Percentiles rank a stretch among this genome's conserved stretches.
These are phyloP conservation scores for Synanthedon formicaeformis DNA, from an alignment of 2,888 invertebrate genomes.

Conservation along the genomic window DNA sequence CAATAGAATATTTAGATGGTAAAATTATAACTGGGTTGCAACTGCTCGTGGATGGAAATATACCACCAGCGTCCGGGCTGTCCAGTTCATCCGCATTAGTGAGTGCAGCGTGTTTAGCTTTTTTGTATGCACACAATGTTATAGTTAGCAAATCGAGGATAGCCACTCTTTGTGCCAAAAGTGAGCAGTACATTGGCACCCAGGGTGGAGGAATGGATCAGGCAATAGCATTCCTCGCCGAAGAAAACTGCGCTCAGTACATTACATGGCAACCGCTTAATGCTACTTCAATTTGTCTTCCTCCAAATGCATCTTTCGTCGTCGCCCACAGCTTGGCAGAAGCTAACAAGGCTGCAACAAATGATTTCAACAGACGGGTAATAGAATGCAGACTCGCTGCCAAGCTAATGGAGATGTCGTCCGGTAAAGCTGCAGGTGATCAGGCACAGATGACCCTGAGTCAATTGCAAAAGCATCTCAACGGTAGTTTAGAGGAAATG, in stretches of 20 bases:
- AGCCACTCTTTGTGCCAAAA: slow-evolving; percentile 88
- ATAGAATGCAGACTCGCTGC: slow-evolving; percentile 95
- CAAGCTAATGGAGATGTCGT: slow-evolving; percentile 70
- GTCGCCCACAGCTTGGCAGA: slow-evolving; percentile 91
- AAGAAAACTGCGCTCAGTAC: slow-evolving; percentile 85
- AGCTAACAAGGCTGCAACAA: slow-evolving; percentile 94
- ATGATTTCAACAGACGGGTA: slow-evolving; percentile 92
- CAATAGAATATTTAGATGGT: slow-evolving; percentile 73
- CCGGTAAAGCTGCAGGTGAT: slow-evolving; percentile 56
- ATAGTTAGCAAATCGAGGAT: slow-evolving; percentile 70
- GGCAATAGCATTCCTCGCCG: slow-evolving; percentile 94
- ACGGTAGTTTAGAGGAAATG: slow-evolving; percentile 76
- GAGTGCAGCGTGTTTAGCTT: slow-evolving; percentile 89
- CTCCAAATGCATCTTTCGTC: slow-evolving; percentile 87
- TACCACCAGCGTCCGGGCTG: slow-evolving; percentile 94
- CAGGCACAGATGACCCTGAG: slow-evolving; percentile 77
- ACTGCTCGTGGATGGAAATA: slow-evolving; percentile 83
- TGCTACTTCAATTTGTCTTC: slow-evolving; percentile 82
- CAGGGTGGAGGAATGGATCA: slow-evolving; percentile 99
- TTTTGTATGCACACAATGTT: slow-evolving; percentile 68
- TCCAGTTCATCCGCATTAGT: slow-evolving; percentile 98
- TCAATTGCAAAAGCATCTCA: slow-evolving; percentile 78
- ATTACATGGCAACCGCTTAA: slow-evolving; percentile 93
- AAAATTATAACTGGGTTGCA: slow-evolving; percentile 73
- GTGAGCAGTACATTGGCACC: slow-evolving; percentile 96